phyloP scores from a whole-genome alignment of 2,797 vertebrate genomes.

The Menidia menidia region DNA sequence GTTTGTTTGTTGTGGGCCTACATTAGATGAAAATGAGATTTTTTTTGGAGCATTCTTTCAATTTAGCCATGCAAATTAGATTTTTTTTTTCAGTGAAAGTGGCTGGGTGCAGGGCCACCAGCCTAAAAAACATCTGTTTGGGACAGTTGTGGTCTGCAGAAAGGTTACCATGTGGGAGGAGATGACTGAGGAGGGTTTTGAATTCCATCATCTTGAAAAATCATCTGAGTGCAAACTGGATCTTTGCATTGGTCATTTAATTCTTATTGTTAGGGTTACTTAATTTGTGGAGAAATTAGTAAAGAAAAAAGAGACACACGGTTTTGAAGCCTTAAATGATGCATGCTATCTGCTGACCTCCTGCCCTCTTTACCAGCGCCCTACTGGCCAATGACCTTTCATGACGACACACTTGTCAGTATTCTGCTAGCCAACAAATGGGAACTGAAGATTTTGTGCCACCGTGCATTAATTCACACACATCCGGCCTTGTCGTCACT shows the following conservation, averaged over 20 bases:
- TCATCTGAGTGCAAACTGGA: background rate
- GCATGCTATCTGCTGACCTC: constrained; percentile 38
- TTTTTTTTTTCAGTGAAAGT: background rate
- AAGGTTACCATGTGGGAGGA: background rate
- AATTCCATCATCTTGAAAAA: background rate
- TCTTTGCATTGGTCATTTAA: background rate
- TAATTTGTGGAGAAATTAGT: background rate
- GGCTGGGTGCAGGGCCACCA: background rate
- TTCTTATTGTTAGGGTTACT: too few species aligned
- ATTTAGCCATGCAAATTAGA: background rate
- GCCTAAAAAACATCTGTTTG: background rate
- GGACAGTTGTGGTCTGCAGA: background rate
- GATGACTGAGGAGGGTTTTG: background rate
- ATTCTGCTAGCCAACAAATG: constrained; percentile 44
- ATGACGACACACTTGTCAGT: constrained; percentile 55
- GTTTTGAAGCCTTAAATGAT: constrained; percentile 28
- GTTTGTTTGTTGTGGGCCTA: background rate
- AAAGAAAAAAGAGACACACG: background rate
- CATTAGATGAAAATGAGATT: background rate
- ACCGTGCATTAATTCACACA: constrained; percentile 62
- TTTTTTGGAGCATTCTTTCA: background rate
- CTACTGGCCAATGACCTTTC: constrained; percentile 56
- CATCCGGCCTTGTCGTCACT: constrained; percentile 30
- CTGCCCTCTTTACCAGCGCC: constrained; percentile 35
- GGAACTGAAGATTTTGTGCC: constrained; percentile 47